Evolutionary conservation across 1,140 invertebrate genomes (phyloP), one percentile per base, ranked within the genome.

Genomic region (Drosophila mojavensis): DNA sequence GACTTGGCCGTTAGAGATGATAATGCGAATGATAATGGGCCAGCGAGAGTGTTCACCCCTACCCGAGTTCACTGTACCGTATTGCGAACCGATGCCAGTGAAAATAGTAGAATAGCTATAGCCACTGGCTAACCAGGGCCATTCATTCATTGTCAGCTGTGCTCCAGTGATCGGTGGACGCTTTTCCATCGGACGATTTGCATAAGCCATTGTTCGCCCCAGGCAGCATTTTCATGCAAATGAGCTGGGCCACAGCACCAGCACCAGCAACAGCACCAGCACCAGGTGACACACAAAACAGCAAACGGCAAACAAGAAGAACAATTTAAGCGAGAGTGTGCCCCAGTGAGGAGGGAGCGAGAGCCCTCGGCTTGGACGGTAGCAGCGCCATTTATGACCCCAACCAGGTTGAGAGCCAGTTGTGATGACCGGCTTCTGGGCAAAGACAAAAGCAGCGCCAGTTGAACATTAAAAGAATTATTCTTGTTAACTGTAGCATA

Each of bases 401-500:
- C 36, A 15, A 66, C 41, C 43, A 39, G 55, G 48, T 53, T 72
- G 55, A 45, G 68, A 58, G 64, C 69, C 69, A 60, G 63, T 67
- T 72, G 33, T 72, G n/a, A 61, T 47, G n/a, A 56, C 30, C 20
- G 33, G 48, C 47, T 9, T 5, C n/a, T 20, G 30, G n/a, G 17
- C 43, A 45, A 45, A 39, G 30, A 67, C 55, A 67, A 67, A 51
- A 50, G n/a, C 30, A 20, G 20, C 54, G 53, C 15, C 43, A 5
- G 33, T 47, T 45, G 36, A 68, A 43, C 48, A 68, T 61, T 64
- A 70, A 75, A 62, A 75, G 72, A 75, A 75, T 70, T 70, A 75
- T 75, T 75, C 72, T 75, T 53, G 72, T 75, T 70, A 70, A 71
- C 47, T 63, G 47, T 70, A 59, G 67, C 59, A 69, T 69, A 68